phyloP scores from a whole-genome alignment of 2,888 invertebrate genomes.

The Drosophila tanythrix region DNA sequence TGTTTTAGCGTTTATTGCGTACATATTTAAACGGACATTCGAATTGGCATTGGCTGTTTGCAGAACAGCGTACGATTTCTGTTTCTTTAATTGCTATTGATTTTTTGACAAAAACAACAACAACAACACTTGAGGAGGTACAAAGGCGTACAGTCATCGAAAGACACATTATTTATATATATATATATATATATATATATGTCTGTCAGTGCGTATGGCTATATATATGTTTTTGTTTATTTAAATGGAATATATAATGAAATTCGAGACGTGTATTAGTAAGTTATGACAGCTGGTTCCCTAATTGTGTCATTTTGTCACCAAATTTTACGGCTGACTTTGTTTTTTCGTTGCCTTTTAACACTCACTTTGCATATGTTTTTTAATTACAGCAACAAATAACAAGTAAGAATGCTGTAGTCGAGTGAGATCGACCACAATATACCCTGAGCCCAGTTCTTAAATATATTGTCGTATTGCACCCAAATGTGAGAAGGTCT shows the following conservation, averaged over 20 bases:
- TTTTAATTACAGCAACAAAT: not conserved
- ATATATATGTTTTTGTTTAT: not conserved
- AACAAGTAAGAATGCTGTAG: too few species aligned
- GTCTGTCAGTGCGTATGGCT: not conserved
- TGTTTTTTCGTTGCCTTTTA: not conserved
- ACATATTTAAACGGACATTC: not conserved
- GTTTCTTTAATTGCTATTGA: not conserved
- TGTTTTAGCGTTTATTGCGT: not conserved
- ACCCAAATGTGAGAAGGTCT: too few species aligned
- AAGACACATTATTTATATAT: not conserved
- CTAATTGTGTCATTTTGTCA: conserved; percentile 6
- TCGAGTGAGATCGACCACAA: too few species aligned
- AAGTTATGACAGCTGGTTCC: conserved; percentile 4
- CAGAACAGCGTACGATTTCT: not conserved
- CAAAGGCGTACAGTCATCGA: not conserved
- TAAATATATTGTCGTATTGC: not conserved
- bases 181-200: not conserved
- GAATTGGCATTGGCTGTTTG: not conserved
- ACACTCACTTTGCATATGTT: not conserved
- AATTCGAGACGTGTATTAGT: conserved; percentile 43
- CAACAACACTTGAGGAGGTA: not conserved
- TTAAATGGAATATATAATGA: conserved; percentile 19
- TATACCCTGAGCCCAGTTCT: too few species aligned
- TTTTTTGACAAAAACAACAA: not conserved
- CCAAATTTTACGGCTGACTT: not conserved